Evolutionary conservation across 2,888 invertebrate species (phyloP).

Genomic region (Coecobrya sp.): DNA sequence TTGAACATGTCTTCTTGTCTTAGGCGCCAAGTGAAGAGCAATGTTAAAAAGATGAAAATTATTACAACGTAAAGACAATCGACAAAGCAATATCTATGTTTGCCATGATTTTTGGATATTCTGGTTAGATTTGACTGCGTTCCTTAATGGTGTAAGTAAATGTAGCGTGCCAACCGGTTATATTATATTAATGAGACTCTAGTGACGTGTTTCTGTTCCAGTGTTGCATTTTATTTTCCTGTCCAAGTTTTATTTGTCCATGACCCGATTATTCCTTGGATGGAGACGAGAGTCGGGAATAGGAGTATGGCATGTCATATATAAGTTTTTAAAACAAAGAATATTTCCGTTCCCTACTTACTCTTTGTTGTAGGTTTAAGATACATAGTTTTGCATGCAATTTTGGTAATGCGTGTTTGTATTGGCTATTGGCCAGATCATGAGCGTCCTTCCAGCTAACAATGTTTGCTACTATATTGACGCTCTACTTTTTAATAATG

Average conservation of each 20-base stretch:
- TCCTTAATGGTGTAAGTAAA: not conserved
- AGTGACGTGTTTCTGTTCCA: not conserved
- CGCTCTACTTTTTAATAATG: no score
- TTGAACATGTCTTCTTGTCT: no score
- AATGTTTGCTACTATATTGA: no score
- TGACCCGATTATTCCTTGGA: not conserved
- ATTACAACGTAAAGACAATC: no score
- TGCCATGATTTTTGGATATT: no score
- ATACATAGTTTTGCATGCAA: not conserved
- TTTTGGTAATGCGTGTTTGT: not conserved
- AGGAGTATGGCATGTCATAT: not conserved
- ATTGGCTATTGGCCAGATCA: not conserved
- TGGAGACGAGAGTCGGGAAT: not conserved
- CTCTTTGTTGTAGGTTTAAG: not conserved
- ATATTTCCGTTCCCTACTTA: not conserved
- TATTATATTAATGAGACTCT: not conserved
- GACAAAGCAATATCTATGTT: no score
- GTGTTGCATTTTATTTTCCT: conserved; percentile 13
- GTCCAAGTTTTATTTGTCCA: conserved; percentile 11
- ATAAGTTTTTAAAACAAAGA: not conserved
- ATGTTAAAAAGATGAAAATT: no score
- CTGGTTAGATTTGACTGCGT: no score
- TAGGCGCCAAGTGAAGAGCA: no score
- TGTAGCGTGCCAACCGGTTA: not conserved
- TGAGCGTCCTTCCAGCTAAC: not conserved